Base-by-base conservation (phyloP, 2,113 vertebrate species). In the Pithys albifrons region DNA sequence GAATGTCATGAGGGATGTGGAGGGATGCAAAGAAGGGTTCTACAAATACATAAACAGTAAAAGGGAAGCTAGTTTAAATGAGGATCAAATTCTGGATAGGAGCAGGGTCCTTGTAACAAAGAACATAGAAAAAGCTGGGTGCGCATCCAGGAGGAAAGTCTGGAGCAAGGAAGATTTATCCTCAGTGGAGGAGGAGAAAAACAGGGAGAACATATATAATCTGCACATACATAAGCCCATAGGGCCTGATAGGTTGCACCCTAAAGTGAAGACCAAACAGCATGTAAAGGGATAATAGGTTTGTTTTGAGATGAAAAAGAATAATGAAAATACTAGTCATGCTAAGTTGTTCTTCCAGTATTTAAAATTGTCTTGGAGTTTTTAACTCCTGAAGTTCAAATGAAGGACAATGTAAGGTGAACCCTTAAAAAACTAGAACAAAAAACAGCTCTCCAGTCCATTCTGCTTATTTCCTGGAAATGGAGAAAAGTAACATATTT, bases 141-240 rank as follows among this genome's bases (percentile, higher is more conserved):
- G 6, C 22, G 52, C 37, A 33, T 52, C 23, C n/a, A 78, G 49
- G 10, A 58, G 12, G 10, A 74, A 79, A 66, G 12, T 35, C 55
- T 65, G 29, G 8, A 58, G 25, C 12, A 59, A 37, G 28, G 55
- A 83, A 39, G 9, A 27, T 69, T 58, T 48, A 58, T 37, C 12
- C 14, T 48, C 17, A 39, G 12, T 27, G 51, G 10, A 91, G 51
- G 24, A 73, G 7, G 31, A 87, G 6, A 16, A 80, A 46, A 81
- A 19, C 28, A 61, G 13, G 25, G 16, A 66, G 19, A 45, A 9
- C 10, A 43, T 45, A 37, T 82, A 62, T 18, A 35, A 37, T 49
- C 19, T 66, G 31, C 3, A 4, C 11, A 17, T 29, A 55, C 2
- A 0, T 28, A 54, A 78, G 4, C 45, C 9, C 31, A 29, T 13